These are phyloP conservation scores for Marcusenius ussheri DNA, from an alignment of 2,113 vertebrate genomes.

Conservation along the genomic window DNA sequence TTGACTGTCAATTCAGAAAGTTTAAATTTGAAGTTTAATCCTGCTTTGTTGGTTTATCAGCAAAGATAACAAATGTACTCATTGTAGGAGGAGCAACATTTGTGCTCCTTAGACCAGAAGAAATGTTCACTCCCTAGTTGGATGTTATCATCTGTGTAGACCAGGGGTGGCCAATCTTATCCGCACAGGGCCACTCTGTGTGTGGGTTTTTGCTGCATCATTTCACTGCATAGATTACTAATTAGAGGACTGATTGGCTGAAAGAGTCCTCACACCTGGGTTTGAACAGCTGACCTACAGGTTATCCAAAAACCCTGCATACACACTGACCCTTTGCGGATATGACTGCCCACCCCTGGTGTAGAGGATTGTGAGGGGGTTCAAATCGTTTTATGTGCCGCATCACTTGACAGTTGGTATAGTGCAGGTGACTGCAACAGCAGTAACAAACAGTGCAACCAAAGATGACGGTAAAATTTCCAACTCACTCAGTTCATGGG, in stretches of 20 bases:
- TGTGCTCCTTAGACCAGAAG: not conserved
- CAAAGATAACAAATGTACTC: not conserved
- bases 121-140: not conserved
- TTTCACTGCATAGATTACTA: too few species aligned
- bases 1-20: not conserved
- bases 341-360: too few species aligned
- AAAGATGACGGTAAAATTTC: not conserved
- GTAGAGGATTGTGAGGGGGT: not conserved
- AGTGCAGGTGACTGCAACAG: not conserved
- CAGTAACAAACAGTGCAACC: not conserved
- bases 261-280: too few species aligned
- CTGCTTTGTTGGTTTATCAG: not conserved
- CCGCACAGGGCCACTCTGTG: too few species aligned
- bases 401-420: not conserved
- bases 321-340: too few species aligned
- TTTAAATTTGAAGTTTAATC: not conserved
- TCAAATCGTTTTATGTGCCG: not conserved
- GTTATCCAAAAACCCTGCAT: too few species aligned
- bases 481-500: not conserved
- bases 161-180: too few species aligned
- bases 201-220: too few species aligned
- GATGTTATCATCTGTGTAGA: not conserved
- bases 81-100: not conserved
- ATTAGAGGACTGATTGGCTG: too few species aligned
- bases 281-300: too few species aligned